A percentile compares a stretch with the other conserved stretches of the same genome.
Conservation (phyloP, 2,888 invertebrate species). For the Griposia aprilina region DNA sequence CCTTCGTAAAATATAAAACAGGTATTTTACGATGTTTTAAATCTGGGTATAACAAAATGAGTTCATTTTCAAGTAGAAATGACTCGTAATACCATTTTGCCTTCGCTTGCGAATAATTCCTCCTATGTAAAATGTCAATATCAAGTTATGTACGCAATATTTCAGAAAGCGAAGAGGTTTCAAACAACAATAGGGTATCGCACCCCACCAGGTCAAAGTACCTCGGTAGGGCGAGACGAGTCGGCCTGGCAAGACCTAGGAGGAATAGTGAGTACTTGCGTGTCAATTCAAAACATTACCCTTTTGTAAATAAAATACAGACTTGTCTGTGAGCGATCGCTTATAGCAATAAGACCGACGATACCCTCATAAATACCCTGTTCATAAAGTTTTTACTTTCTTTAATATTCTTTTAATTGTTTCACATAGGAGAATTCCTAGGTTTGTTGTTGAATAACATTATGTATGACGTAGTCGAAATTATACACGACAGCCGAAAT, state of each 20-base stretch:
- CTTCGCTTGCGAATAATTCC: conserved; percentile 33
- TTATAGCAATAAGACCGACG: not conserved
- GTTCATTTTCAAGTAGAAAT: conserved; percentile 6
- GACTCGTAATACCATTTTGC: not conserved
- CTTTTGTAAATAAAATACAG: conserved; percentile 3
- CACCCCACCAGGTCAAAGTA: conserved; percentile 80
- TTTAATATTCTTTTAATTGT: not conserved
- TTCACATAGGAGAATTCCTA: not conserved
- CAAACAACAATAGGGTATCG: conserved; percentile 74
- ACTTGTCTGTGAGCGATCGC: not conserved
- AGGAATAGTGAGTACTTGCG: conserved; percentile 76
- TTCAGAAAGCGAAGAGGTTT: conserved; percentile 79
- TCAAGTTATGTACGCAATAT: conserved; percentile 54
- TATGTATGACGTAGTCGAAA: not conserved
- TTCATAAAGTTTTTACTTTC: not conserved
- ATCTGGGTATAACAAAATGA: conserved; percentile 1
- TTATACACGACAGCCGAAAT: conserved; percentile 3
- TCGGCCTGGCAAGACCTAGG: conserved; percentile 83
- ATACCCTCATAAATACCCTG: not conserved
- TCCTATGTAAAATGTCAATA: not conserved
- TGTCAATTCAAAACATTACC: conserved; percentile 23
- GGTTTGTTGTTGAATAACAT: not conserved
- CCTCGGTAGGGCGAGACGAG: conserved; percentile 82
- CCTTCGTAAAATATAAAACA: conserved; percentile 34
- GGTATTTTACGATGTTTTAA: conserved; percentile 36